These are phyloP conservation scores for Gambusia holbrooki DNA, from an alignment of 2,113 vertebrate genomes.

Conservation along the genomic window DNA sequence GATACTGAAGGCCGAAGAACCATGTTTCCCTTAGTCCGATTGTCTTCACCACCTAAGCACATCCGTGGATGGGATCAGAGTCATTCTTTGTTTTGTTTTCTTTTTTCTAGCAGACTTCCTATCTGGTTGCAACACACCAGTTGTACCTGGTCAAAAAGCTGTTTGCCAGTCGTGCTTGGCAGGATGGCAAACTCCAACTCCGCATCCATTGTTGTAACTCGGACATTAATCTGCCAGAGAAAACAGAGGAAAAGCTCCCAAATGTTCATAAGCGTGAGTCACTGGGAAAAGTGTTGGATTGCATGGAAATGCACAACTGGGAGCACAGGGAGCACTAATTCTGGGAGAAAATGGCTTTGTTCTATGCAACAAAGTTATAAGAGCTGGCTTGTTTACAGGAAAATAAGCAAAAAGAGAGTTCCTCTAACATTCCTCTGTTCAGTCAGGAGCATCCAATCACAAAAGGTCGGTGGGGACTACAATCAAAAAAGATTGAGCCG, in stretches of 20 bases:
- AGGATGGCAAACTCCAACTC: constrained; percentile 99
- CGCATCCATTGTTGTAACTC: constrained; percentile 97
- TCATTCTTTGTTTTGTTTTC: not conserved
- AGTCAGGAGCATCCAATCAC: constrained; percentile 78
- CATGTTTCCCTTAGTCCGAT: constrained; percentile 96
- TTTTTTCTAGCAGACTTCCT: not conserved
- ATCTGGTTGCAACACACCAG: not conserved
- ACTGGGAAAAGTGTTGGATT: constrained; percentile 36
- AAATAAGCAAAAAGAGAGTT: constrained; percentile 68
- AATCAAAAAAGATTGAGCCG: constrained; percentile 73
- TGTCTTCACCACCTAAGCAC: constrained; percentile 91
- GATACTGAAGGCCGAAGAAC: constrained; percentile 98
- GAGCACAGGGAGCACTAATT: constrained; percentile 19
- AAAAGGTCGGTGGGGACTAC: constrained; percentile 74
- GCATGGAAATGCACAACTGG: constrained; percentile 34
- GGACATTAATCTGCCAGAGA: constrained; percentile 88
- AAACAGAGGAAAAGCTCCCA: constrained; percentile 36
- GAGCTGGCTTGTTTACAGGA: constrained; percentile 54
- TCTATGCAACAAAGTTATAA: constrained; percentile 41
- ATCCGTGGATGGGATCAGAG: constrained; percentile 8
- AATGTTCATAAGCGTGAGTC: constrained; percentile 32
- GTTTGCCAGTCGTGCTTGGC: constrained; percentile 95
- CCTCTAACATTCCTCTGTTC: constrained; percentile 77
- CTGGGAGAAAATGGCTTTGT: constrained; percentile 21
- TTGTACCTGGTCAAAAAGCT: constrained; percentile 95